Evolutionary conservation across 2,797 vertebrate genomes (phyloP).

Genomic region (Gallinago stenura): DNA sequence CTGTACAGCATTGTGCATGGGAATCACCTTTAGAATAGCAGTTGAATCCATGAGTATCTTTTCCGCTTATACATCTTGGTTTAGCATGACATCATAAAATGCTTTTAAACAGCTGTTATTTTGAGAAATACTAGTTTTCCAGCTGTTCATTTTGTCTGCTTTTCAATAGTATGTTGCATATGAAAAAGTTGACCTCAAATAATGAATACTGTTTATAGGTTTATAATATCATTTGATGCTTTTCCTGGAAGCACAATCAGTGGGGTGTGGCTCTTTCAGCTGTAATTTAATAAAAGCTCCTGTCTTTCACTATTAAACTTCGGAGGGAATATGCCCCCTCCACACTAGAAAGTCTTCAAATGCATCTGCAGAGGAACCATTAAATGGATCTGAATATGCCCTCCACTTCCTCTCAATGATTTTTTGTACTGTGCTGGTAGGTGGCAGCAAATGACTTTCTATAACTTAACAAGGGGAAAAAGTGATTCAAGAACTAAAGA

Average conservation of each 20-base stretch:
- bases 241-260: slow-evolving; percentile 8
- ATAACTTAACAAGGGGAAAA: background rate
- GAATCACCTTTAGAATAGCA: background rate
- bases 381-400: background rate
- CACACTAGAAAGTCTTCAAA: background rate
- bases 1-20: background rate
- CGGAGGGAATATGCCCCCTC: background rate
- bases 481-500: background rate
- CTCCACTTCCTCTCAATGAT: background rate
- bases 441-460: slow-evolving; percentile 52
- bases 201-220: background rate
- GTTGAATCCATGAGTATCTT: background rate
- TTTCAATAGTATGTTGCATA: background rate
- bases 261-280: background rate
- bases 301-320: background rate
- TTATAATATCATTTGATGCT: background rate
- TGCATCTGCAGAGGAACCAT: slow-evolving; percentile 1
- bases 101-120: slow-evolving; percentile 30
- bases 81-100: slow-evolving; percentile 19
- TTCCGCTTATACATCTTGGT: background rate
- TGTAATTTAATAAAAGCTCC: background rate
- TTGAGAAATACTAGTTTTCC: slow-evolving; percentile 37
- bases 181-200: slow-evolving; percentile 2
- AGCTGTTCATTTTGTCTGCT: background rate
- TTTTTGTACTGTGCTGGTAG: background rate